These are phyloP conservation scores for Chiloscyllium punctatum DNA, from an alignment of 2,797 vertebrate species.

Conservation along the genomic window DNA sequence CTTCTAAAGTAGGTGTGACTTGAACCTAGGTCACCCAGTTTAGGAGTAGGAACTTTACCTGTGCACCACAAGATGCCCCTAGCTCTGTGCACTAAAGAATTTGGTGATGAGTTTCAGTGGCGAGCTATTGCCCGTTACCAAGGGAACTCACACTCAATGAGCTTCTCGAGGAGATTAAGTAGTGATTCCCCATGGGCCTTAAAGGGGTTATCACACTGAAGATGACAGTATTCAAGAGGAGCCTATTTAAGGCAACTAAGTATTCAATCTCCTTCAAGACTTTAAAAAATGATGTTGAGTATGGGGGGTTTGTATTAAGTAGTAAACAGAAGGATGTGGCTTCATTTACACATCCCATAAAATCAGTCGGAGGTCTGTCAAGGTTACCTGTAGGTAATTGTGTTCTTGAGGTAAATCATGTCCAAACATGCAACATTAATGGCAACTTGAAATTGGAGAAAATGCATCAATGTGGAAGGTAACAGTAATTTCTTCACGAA, in stretches of 20 bases:
- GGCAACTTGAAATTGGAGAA: neutral
- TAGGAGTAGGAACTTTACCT: no score
- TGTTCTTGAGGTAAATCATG: neutral
- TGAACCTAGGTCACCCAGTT: no score
- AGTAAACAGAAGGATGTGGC: neutral
- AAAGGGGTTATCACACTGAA: no score
- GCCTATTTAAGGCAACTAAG: neutral
- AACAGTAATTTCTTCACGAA: neutral
- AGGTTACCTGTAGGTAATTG: neutral
- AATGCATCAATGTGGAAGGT: neutral
- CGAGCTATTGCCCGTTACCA: no score
- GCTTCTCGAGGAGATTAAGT: no score
- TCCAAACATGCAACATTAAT: neutral
- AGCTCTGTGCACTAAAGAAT: no score
- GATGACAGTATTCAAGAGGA: neutral
- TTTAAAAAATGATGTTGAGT: neutral
- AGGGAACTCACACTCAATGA: no score
- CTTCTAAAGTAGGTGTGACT: no score
- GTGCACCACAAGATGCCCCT: no score
- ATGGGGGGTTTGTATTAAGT: neutral
- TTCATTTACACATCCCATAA: neutral
- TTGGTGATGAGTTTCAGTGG: no score
- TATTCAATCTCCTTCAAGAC: neutral
- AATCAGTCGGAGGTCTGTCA: constrained; percentile 1
- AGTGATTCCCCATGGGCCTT: no score